Percentiles rank a stretch among this genome's conserved stretches.
Conservation (phyloP, 2,113 vertebrate genomes). For the western clawed frog (Xenopus tropicalis) region DNA sequence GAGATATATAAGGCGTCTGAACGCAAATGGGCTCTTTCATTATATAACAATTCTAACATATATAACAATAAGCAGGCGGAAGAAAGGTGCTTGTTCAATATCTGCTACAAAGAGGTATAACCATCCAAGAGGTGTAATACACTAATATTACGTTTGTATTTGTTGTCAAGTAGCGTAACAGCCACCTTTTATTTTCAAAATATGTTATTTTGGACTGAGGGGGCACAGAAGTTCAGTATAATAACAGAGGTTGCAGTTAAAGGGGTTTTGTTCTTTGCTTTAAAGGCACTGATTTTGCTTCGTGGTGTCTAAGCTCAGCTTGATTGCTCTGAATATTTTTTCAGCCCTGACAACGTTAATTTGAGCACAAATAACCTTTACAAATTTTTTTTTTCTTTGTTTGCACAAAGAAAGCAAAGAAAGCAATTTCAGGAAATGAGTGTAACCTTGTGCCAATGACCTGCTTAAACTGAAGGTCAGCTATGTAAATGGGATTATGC, state of each 20-base stretch:
- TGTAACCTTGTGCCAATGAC: conserved; percentile 24
- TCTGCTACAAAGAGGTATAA: too few species aligned
- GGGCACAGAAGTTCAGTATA: not conserved
- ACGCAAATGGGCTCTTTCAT: too few species aligned
- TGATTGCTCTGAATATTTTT: conserved; percentile 19
- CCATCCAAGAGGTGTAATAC: not conserved
- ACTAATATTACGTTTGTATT: conserved; percentile 6
- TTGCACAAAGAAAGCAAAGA: conserved; percentile 19
- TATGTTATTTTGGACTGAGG: conserved; percentile 4
- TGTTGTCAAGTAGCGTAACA: conserved; percentile 25
- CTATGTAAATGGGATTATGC: not conserved
- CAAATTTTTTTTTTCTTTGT: conserved; percentile 15
- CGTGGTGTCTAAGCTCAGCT: not conserved
- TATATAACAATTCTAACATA: too few species aligned
- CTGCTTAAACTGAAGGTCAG: conserved; percentile 2
- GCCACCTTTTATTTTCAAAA: not conserved
- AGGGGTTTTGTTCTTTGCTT: not conserved
- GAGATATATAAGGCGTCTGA: too few species aligned
- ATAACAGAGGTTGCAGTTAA: conserved; percentile 12
- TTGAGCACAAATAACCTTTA: conserved; percentile 17
- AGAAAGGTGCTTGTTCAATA: too few species aligned
- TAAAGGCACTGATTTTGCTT: conserved; percentile 17
- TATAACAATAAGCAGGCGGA: too few species aligned
- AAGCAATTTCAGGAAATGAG: conserved; percentile 32
- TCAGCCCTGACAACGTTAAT: conserved; percentile 9